Percentiles rank a stretch among this genome's conserved stretches.
Conservation (phyloP, 2,888 invertebrate genomes). For the Leucoma salicis region DNA sequence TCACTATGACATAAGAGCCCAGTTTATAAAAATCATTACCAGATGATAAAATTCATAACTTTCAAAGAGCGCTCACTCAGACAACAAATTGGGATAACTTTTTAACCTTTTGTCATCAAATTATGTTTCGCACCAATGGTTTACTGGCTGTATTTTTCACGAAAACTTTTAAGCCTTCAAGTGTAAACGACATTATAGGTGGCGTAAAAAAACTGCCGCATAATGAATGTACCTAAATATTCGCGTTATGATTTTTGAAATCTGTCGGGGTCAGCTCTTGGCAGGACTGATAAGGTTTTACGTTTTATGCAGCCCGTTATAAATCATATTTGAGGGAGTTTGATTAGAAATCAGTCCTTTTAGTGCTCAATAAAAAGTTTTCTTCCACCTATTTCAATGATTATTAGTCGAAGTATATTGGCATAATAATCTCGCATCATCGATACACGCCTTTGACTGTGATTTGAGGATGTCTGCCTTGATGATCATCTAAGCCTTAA, state of each 20-base stretch:
- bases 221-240: constrained; percentile 32
- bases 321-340: too few relatives aligned
- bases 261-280: constrained; percentile 23
- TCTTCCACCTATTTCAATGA: too few relatives aligned
- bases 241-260: constrained; percentile 22
- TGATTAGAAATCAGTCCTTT: too few relatives aligned
- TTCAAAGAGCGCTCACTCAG: constrained; percentile 38
- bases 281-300: constrained; percentile 17
- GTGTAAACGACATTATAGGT: constrained; percentile 27
- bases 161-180: constrained; percentile 36
- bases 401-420: too few relatives aligned
- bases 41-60: constrained; percentile 34
- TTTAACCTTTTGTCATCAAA: constrained; percentile 53
- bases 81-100: constrained; percentile 50
- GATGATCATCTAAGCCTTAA: too few relatives aligned
- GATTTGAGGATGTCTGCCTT: too few relatives aligned
- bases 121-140: constrained; percentile 41
- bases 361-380: too few relatives aligned
- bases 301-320: not conserved
- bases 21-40: constrained; percentile 23
- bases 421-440: too few relatives aligned
- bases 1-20: constrained; percentile 12
- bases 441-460: too few relatives aligned
- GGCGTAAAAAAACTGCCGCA: constrained; percentile 23
- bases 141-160: constrained; percentile 44